Percentiles rank a stretch among this genome's conserved stretches.
phyloP scores from a whole-genome alignment of 2,113 vertebrate species.

The Mormyrus lacerda region DNA sequence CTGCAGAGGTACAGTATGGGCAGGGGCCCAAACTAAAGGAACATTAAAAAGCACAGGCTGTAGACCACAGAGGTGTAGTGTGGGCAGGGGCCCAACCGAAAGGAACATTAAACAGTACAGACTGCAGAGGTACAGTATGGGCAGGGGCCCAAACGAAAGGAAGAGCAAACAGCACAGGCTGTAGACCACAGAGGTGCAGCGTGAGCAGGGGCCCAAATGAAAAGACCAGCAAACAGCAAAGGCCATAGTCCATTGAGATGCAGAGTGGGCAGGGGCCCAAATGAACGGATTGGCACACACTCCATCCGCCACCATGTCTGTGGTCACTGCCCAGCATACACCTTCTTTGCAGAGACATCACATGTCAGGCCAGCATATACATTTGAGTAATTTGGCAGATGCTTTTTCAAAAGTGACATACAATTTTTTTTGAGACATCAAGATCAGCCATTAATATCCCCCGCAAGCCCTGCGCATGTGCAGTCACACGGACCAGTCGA shows the following conservation, averaged over 20 bases:
- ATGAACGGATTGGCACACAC: neutral
- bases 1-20: no score
- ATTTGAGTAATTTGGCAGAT: neutral
- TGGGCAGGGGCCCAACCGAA: no score
- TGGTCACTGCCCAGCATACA: neutral
- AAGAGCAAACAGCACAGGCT: no score
- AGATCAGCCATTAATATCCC: neutral
- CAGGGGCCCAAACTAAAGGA: neutral
- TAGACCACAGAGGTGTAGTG: no score
- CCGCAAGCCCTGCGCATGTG: neutral
- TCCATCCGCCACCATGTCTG: neutral
- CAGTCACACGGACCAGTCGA: neutral
- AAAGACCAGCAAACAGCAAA: no score
- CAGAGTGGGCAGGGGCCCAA: neutral
- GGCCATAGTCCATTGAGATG: no score
- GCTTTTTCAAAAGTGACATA: neutral
- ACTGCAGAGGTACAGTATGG: no score
- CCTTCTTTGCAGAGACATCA: neutral
- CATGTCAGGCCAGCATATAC: neutral
- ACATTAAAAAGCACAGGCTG: no score
- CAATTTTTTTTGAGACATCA: neutral
- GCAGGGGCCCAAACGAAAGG: no score
- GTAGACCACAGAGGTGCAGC: no score
- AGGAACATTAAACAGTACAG: no score
- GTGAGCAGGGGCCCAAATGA: no score